These are phyloP conservation scores for Physella acuta DNA, from an alignment of 1,140 invertebrate genomes.

Conservation along the genomic window DNA sequence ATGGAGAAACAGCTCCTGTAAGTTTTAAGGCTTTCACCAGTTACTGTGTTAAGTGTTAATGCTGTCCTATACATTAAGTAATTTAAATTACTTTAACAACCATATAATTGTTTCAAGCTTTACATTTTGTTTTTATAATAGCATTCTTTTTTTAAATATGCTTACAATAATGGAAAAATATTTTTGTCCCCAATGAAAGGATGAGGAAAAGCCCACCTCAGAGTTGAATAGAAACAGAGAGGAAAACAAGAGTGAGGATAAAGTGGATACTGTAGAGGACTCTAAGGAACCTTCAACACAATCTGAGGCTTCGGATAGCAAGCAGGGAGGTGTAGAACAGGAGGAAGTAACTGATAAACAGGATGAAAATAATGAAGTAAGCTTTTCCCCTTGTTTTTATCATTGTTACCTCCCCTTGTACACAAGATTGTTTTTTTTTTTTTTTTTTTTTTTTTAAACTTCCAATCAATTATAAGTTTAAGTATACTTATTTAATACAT, in stretches of 20 bases:
- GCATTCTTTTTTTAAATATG: background rate
- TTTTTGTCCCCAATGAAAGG: constrained; percentile 11
- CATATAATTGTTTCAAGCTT: background rate
- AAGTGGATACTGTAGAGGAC: constrained; percentile 33
- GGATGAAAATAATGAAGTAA: constrained; percentile 50
- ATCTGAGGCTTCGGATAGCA: constrained; percentile 39
- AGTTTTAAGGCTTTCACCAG: background rate
- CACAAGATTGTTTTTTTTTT: too few species aligned
- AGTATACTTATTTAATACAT: too few species aligned
- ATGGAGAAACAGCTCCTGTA: constrained; percentile 33
- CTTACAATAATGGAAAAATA: background rate
- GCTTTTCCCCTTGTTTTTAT: too few species aligned
- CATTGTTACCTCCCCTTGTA: too few species aligned
- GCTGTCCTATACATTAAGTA: background rate
- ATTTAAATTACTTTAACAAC: too few species aligned
- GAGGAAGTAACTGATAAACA: constrained; percentile 39
- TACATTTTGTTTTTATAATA: background rate
- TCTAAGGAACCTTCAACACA: constrained; percentile 46
- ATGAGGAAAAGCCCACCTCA: constrained; percentile 29
- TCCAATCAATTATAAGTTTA: too few species aligned
- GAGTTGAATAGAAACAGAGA: constrained; percentile 25
- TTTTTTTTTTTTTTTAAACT: too few species aligned
- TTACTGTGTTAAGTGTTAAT: background rate
- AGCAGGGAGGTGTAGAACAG: constrained; percentile 44
- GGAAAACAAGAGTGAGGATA: constrained; percentile 34